Evolutionary conservation across 2,888 invertebrate genomes (phyloP), one percentile per base, ranked within the genome.

Genomic region (Hedychridium roseum): DNA sequence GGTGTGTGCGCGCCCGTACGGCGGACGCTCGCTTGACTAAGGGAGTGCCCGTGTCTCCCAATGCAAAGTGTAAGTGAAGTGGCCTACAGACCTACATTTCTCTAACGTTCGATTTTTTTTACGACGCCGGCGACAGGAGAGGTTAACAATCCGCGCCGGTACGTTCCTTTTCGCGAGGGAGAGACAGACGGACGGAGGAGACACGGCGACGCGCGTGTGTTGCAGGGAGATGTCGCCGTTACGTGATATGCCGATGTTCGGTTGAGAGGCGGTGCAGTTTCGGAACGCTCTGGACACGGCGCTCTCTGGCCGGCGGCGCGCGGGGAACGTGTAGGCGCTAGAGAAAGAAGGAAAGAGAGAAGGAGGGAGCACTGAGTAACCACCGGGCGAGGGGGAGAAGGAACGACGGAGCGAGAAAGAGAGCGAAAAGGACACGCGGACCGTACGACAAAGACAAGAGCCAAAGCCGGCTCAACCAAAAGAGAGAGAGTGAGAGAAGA

Each of bases 1-100:
- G n/a, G n/a, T n/a, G n/a, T n/a, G n/a, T n/a, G 64, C 50, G 52
- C 58, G 62, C 58, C 58, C 60, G 60, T 60, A 58, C 57, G 60
- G 54, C 60, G 81, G 87, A 83, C 82, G 83, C 82, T 85, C 81
- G 80, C 83, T 86, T 87, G 88, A 87, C 82, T 84, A 81, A 81
- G 81, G 82, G 80, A 86, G 86, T 86, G 71, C 63, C 71, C 68
- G 65, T 86, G 85, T 84, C n/a, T 52, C 46, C 61, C 84, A 86
- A 85, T 87, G 87, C 85, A 86, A 85, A 87, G 88, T 88, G 87
- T 88, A 88, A 88, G 88, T 87, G 87, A 87, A 88, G 88, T 90
- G 90, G 88, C 90, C 90, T 88, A 90, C 86, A 89, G 89, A 90
- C 90, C 90, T 89, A 90, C 88, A 89, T 90, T 88, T 83, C 82